Conservation (phyloP, 2,797 vertebrate species). For the Dryobates pubescens region DNA sequence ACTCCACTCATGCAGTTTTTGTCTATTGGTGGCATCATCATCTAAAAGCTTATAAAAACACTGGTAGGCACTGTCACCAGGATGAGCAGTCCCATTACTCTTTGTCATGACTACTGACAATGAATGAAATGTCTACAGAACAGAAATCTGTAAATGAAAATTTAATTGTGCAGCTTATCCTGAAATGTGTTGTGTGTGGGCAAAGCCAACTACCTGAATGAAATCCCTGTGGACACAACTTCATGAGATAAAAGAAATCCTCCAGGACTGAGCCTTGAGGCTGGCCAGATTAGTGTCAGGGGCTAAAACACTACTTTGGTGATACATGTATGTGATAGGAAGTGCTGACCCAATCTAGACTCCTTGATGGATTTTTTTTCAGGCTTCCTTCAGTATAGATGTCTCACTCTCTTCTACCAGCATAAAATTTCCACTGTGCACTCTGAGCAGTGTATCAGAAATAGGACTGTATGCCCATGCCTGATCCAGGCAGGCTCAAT, state of each 20-base stretch:
- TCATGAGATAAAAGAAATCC: background rate
- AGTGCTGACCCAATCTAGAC: background rate
- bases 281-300: background rate
- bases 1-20: background rate
- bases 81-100: background rate
- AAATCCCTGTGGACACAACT: background rate
- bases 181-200: background rate
- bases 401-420: background rate
- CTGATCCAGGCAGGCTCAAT: background rate
- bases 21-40: background rate
- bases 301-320: background rate
- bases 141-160: background rate
- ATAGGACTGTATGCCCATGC: fast-evolving
- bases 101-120: background rate
- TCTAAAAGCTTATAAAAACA: background rate
- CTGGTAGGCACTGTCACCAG: background rate
- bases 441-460: background rate
- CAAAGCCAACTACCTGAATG: background rate
- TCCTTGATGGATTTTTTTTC: background rate
- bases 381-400: background rate
- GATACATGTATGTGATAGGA: background rate
- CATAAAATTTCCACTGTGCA: background rate
- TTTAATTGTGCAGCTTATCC: background rate
- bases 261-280: background rate
- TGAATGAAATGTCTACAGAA: background rate